Evolutionary conservation across 2,797 vertebrate genomes (phyloP), one percentile per base, ranked within the genome.

Genomic region (Fistularia tabacaria): DNA sequence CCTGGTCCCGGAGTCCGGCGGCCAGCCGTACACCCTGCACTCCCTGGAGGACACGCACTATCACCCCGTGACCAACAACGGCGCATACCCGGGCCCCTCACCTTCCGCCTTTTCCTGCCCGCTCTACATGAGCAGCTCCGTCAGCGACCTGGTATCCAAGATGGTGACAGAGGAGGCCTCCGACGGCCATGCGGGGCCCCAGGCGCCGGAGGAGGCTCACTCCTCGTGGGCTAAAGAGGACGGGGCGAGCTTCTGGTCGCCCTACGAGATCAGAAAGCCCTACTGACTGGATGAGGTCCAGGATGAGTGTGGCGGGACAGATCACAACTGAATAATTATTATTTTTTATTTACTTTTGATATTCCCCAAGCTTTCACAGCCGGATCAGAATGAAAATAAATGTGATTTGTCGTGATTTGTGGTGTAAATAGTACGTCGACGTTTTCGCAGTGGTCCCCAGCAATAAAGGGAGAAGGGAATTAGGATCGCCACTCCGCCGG

Each of bases 221-320:
- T 37, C 88, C 4, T 74, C 88, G 44, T 98, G 95, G 96, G 69
- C 76, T 0, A 98, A 94, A 65, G 95, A 96, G 49, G 95, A 97
- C 0, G 85, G 74, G 5, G 81, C 74, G 60, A 77, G 85, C 57
- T 48, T 85, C 25, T 98, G 95, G 95, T 91, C 93, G 0, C 57
- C 91, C 0, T 97, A 93, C 0, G 96, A 98, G 68, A 86, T 92
- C 55, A 85, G 90, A 64, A 93, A 92, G 85, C 83, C 92, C 73
- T 98, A 93, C 7, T 92, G 83, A 91, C 25, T 8, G 14, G 25
- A 25, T 25, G 25, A 25, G 25, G 2, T 25, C 25, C 25, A 2
- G 25, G 25, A 25, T 3, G 5, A 25, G 25, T 25, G 25, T 25
- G 25, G 25, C 25, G 5, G 25, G 25, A 25, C 25, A 25, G 25